These are phyloP conservation scores for Pipistrellus kuhlii DNA, from an alignment of 2,797 vertebrate species.

Conservation along the genomic window DNA sequence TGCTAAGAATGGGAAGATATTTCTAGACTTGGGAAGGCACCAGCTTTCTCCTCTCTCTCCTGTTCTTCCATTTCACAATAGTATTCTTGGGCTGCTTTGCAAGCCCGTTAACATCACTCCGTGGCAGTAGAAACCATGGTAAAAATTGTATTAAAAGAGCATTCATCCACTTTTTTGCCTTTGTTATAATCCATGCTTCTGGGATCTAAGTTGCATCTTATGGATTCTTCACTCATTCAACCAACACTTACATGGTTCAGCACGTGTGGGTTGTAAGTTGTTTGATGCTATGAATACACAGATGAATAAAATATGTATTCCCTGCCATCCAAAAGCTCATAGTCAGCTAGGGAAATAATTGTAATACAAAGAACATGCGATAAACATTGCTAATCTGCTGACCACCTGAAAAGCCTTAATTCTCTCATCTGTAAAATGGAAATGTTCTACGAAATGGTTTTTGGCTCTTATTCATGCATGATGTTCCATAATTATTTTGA, in stretches of 20 bases:
- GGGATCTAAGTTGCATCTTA: neutral
- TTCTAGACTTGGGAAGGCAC: neutral
- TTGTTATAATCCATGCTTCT: neutral
- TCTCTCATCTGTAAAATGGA: neutral
- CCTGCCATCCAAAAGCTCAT: neutral
- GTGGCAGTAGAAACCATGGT: neutral
- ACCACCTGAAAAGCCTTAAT: neutral
- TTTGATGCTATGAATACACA: neutral
- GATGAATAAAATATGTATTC: neutral
- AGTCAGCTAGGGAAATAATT: neutral
- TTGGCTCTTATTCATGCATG: neutral
- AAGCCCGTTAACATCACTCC: neutral
- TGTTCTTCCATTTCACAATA: neutral
- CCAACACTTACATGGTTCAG: neutral
- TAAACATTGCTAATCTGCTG: neutral
- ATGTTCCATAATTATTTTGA: neutral
- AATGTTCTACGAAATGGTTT: neutral
- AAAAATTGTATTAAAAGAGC: neutral
- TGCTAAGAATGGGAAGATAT: neutral
- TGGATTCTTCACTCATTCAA: neutral
- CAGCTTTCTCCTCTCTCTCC: neutral
- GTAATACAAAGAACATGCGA: neutral
- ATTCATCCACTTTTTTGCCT: neutral
- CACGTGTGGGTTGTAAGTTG: neutral
- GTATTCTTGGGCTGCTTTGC: neutral